Conservation (phyloP, 2,797 vertebrate species). For the Urophycis tenuis region DNA sequence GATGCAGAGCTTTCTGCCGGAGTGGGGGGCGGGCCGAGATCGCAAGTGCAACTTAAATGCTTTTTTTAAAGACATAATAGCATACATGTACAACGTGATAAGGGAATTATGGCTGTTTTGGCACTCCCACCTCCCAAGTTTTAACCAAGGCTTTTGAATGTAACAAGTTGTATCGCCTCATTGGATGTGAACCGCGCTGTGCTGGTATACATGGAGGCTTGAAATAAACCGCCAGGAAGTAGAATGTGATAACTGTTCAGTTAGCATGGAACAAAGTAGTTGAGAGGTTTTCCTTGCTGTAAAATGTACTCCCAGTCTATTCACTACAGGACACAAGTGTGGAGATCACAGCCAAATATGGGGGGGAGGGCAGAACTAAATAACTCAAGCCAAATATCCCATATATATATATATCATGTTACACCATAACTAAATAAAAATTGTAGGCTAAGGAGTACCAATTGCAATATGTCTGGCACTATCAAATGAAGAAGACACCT, state of each 20-base stretch:
- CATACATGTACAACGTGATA: constrained; percentile 66
- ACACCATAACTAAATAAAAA: not conserved
- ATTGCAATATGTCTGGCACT: not conserved
- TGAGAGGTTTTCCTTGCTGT: constrained; percentile 24
- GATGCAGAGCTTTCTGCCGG: constrained; percentile 47
- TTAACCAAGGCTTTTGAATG: constrained; percentile 34
- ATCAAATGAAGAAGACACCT: not conserved
- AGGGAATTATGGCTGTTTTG: constrained; percentile 58
- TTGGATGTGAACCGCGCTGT: constrained; percentile 46
- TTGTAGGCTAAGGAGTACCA: not conserved
- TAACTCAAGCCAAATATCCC: not conserved
- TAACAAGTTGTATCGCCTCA: constrained; percentile 44
- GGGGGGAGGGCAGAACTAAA: not conserved
- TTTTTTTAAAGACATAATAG: constrained; percentile 67
- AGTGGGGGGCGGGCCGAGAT: constrained; percentile 35
- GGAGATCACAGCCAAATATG: not conserved
- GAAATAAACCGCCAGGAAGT: constrained; percentile 44
- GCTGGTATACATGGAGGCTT: constrained; percentile 47
- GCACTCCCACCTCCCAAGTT: constrained; percentile 38
- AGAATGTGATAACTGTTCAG: constrained; percentile 37
- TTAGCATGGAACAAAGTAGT: constrained; percentile 33
- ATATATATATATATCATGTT: not conserved
- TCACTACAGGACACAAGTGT: constrained; percentile 22
- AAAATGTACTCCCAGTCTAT: constrained; percentile 16
- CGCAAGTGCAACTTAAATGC: constrained; percentile 64